phyloP scores from a whole-genome alignment of 2,113 vertebrate species.

The Myiagra hebetior region DNA sequence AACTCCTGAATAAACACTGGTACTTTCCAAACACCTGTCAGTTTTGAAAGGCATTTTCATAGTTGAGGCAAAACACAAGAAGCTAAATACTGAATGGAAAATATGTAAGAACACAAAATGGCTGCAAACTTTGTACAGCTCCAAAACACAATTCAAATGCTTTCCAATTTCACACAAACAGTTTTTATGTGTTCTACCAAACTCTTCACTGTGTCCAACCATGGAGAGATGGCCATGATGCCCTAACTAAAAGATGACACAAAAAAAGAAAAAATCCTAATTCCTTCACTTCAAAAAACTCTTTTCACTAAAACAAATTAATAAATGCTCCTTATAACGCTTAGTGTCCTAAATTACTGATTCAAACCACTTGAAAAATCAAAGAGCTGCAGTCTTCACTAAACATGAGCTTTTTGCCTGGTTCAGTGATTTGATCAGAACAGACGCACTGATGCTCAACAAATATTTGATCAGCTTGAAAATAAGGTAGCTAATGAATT shows the following conservation, averaged over 20 bases:
- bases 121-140: neutral
- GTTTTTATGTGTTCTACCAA: neutral
- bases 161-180: neutral
- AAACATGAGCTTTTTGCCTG: neutral
- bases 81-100: neutral
- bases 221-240: rapidly evolving
- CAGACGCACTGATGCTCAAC: neutral
- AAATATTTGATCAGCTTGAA: neutral
- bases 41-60: neutral
- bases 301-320: neutral
- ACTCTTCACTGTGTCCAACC: neutral
- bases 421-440: neutral
- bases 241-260: neutral
- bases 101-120: neutral
- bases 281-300: neutral
- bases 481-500: neutral
- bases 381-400: neutral
- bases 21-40: neutral
- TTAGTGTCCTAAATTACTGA: neutral
- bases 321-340: neutral
- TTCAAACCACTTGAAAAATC: neutral
- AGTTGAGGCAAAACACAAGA: neutral
- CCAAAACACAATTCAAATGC: neutral
- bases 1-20: neutral
- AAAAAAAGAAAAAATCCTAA: neutral